A percentile compares a stretch with the other conserved stretches of the same genome.
Conservation (phyloP, 2,888 invertebrate genomes). For the Drosophila nr. perissopoda region DNA sequence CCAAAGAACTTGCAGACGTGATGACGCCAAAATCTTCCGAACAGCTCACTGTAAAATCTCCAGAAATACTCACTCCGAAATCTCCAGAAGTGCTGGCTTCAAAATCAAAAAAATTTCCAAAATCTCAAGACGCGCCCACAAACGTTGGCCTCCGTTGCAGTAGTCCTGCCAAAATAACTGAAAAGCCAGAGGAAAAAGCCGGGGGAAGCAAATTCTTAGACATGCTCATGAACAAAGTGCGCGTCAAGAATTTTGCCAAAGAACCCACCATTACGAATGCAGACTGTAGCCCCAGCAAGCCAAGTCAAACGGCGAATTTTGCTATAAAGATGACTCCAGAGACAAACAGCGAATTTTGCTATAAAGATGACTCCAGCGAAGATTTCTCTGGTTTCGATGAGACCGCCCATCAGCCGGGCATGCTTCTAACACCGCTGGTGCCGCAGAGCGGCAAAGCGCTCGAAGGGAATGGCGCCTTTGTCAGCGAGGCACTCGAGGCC, state of each 20-base stretch:
- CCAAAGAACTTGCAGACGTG: neutral
- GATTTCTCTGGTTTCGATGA: constrained; percentile 84
- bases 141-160: neutral
- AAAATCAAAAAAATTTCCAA: neutral
- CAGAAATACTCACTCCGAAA: neutral
- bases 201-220: constrained; percentile 79
- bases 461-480: constrained; percentile 84
- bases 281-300: neutral
- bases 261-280: constrained; percentile 18
- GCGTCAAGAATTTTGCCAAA: constrained; percentile 62
- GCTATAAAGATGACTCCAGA: constrained; percentile 46
- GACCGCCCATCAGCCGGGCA: constrained; percentile 80
- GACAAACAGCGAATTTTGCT: neutral
- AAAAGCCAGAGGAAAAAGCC: constrained; percentile 28
- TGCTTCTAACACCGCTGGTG: constrained; percentile 83
- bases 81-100: neutral
- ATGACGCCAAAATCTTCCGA: neutral
- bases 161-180: neutral
- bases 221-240: constrained; percentile 82
- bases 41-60: neutral
- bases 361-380: constrained; percentile 56
- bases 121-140: neutral
- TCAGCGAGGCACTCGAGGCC: constrained; percentile 86
- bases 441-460: constrained; percentile 60
- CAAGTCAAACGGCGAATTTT: neutral